A percentile compares a stretch with the other conserved stretches of the same genome.
Conservation (phyloP, 2,888 invertebrate species). For the Ophion ventricosus region DNA sequence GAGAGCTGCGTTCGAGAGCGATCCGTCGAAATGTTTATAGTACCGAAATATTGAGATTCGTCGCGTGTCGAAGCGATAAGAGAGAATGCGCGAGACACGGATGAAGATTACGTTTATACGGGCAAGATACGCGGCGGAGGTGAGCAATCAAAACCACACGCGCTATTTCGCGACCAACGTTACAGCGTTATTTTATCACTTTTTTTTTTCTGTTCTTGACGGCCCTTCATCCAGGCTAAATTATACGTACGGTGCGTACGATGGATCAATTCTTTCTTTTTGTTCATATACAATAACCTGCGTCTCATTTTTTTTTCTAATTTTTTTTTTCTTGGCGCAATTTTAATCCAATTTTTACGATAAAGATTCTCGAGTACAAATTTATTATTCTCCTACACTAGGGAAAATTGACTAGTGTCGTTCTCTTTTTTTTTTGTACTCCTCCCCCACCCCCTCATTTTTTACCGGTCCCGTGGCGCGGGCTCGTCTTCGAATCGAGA, state of each 20-base stretch:
- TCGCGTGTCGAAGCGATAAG: constrained; percentile 42
- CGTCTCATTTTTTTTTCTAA: background rate
- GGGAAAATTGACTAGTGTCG: no score
- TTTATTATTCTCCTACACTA: no score
- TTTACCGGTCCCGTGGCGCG: no score
- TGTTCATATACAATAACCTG: constrained; percentile 9
- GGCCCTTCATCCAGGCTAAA: constrained; percentile 38
- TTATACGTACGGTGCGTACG: constrained; percentile 23
- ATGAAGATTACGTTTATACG: constrained; percentile 32
- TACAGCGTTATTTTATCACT: constrained; percentile 31
- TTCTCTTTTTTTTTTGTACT: no score
- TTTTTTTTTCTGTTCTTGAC: constrained; percentile 16
- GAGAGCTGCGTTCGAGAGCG: constrained; percentile 9
- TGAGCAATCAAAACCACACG: constrained; percentile 49
- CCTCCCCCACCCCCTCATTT: no score
- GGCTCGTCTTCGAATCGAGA: no score
- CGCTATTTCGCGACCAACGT: constrained; percentile 39
- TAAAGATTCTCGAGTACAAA: background rate
- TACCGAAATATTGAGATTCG: constrained; percentile 36
- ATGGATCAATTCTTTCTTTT: constrained; percentile 44
- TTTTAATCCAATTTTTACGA: constrained; percentile 22
- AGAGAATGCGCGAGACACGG: constrained; percentile 29
- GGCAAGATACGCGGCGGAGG: constrained; percentile 48
- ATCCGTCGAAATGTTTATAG: constrained; percentile 32
- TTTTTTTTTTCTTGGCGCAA: background rate